Base-by-base conservation (phyloP, 2,888 invertebrate species). In the Argyresthia goedartella region DNA sequence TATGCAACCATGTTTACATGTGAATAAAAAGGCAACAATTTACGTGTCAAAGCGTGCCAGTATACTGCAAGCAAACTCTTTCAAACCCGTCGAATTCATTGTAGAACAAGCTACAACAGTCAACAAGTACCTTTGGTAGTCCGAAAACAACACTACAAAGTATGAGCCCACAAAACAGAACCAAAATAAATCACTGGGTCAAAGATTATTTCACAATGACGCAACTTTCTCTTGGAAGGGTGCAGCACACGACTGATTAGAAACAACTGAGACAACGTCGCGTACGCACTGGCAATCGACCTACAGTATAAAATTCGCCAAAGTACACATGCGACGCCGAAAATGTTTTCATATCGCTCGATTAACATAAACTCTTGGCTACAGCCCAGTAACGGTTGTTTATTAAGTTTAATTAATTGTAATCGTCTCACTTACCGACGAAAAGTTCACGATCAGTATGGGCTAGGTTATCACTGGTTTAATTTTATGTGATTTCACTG, bases 341-440 rank as follows among this genome's bases (percentile, higher is more conserved):
- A 76, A 75, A 73, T 77, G 75, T 76, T 73, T 72, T 77, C 74
- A 78, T 78, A 74, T 73, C 69, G 70, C 66, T 59, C 64, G 61
- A 78, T 77, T 70, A 73, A 71, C 71, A 67, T 64, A 69, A 67
- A 69, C 62, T 65, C 60, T 77, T 85, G 84, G 82, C 81, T 56
- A 53, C 59, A 61, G 61, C 66, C 81, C 82, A 81, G 77, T 51
- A 59, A 62, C 61, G 53, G 66, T 69, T 67, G 60, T 67, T 68
- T 62, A 62, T 60, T 60, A 63, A 64, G 61, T 64, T 63, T 65
- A 67, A 76, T 57, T 57, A 55, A 57, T 56, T 49, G 39, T 14
- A 39, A 48, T 48, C 15, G 36, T 35, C 14, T 50, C 16, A 52
- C 57, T 54, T 52, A 35, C 51, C 44, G 11, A 25, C 25, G 6